Evolutionary conservation across 2,113 vertebrate genomes (phyloP).

Genomic region (Marcusenius ussheri): DNA sequence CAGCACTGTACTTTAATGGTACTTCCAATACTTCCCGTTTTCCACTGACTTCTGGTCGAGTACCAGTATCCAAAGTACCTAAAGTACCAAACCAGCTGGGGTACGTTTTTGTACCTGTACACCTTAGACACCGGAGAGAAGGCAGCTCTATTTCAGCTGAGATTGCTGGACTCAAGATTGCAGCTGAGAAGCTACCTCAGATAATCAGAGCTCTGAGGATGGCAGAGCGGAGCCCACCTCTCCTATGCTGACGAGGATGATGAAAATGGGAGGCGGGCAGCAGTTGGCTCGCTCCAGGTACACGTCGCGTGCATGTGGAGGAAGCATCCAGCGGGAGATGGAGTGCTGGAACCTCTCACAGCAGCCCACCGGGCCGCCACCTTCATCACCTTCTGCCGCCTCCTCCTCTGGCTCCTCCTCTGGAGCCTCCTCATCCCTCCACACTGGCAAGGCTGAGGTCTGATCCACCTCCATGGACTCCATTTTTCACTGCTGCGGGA

Average conservation of each 20-base stretch:
- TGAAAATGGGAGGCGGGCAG: slow-evolving; percentile 77
- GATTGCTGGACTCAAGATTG: neutral
- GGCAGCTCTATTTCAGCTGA: neutral
- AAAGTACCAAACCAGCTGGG: neutral
- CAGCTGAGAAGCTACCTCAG: neutral
- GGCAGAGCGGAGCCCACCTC: slow-evolving; percentile 57
- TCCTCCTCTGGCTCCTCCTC: slow-evolving; percentile 14
- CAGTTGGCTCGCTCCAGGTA: slow-evolving; percentile 78
- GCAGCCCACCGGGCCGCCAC: slow-evolving; percentile 24
- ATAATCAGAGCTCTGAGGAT: neutral
- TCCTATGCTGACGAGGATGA: slow-evolving; percentile 71
- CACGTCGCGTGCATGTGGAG: slow-evolving; percentile 44
- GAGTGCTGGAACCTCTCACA: slow-evolving; percentile 59
- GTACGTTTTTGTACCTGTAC: neutral
- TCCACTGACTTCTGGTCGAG: neutral
- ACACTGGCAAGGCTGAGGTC: slow-evolving; percentile 37
- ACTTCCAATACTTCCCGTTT: neutral
- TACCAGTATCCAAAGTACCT: neutral
- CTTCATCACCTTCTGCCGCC: neutral
- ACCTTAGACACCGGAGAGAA: neutral
- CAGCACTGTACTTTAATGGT: neutral
- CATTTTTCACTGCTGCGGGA: slow-evolving; percentile 34
- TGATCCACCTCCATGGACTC: slow-evolving; percentile 40
- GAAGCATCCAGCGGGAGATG: slow-evolving; percentile 79
- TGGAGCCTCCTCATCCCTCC: slow-evolving; percentile 24